A percentile compares a stretch with the other conserved stretches of the same genome.
phyloP scores from a whole-genome alignment of 2,888 invertebrate genomes.

The Cactoblastis cactorum region DNA sequence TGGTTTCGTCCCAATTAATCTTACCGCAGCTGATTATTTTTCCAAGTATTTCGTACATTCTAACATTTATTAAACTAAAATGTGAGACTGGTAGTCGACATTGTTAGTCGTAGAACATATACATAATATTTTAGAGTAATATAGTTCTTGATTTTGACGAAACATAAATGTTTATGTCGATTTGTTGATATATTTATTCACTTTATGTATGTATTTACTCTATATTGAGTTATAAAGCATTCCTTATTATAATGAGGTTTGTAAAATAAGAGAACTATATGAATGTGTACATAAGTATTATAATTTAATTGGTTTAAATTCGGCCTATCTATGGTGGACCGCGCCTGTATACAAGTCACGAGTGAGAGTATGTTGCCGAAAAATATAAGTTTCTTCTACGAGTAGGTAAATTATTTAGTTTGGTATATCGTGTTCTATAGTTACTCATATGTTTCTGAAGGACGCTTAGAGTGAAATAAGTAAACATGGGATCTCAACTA shows the following conservation, averaged over 20 bases:
- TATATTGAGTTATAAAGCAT: conserved; percentile 59
- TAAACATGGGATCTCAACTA: conserved; percentile 51
- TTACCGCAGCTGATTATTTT: conserved; percentile 67
- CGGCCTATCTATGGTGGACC: conserved; percentile 61
- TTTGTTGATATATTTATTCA: conserved; percentile 64
- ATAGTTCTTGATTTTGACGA: conserved; percentile 67
- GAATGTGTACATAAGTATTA: conserved; percentile 62
- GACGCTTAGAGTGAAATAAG: conserved; percentile 33
- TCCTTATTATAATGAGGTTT: conserved; percentile 65
- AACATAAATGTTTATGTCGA: conserved; percentile 58
- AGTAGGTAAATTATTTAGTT: conserved; percentile 21
- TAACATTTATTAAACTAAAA: conserved; percentile 77
- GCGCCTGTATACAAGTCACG: conserved; percentile 27
- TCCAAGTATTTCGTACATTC: conserved; percentile 68
- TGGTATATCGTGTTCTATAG: conserved; percentile 24
- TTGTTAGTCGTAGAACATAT: conserved; percentile 76
- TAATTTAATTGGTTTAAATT: conserved; percentile 51
- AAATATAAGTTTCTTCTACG: conserved; percentile 3
- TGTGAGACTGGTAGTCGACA: conserved; percentile 80
- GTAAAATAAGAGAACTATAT: conserved; percentile 57
- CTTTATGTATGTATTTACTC: conserved; percentile 53
- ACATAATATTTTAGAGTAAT: conserved; percentile 69
- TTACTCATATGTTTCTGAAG: conserved; percentile 32
- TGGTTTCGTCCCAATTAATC: conserved; percentile 69
- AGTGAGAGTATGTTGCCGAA: conserved; percentile 13